These are phyloP conservation scores for Tetragnatha versicolor DNA, from an alignment of 1,140 invertebrate genomes.

Conservation along the genomic window DNA sequence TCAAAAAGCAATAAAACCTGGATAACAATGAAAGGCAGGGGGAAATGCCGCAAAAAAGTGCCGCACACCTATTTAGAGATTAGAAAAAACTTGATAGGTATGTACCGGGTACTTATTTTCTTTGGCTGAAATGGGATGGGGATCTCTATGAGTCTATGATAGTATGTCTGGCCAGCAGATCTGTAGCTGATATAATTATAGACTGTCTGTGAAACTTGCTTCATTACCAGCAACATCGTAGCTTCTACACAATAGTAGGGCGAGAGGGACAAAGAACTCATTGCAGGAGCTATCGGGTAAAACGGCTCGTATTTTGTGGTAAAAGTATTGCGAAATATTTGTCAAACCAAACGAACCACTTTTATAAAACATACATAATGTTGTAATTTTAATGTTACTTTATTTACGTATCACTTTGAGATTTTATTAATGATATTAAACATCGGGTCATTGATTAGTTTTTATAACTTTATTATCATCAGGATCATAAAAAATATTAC, in stretches of 20 bases:
- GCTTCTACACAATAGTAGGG: conserved; percentile 37
- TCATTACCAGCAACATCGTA: conserved; percentile 43
- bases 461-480: not conserved
- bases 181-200: conserved; percentile 44
- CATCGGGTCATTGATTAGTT: not conserved
- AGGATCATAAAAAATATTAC: not conserved
- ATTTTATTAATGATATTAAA: too few species aligned
- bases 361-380: too few species aligned
- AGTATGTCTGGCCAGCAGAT: conserved; percentile 28
- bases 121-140: conserved; percentile 36
- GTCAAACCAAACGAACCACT: too few species aligned
- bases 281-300: too few species aligned
- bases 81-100: conserved; percentile 17
- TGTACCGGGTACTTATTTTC: conserved; percentile 36
- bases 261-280: not conserved
- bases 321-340: too few species aligned
- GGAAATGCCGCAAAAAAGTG: conserved; percentile 4
- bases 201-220: conserved; percentile 5
- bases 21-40: conserved; percentile 19
- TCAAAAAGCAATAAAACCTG: conserved; percentile 13
- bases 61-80: conserved; percentile 35
- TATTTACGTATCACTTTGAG: too few species aligned
- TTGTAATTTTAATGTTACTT: too few species aligned
- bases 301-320: too few species aligned
- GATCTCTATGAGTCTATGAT: conserved; percentile 29